Evolutionary conservation across 2,888 invertebrate genomes (phyloP), one percentile per base, ranked within the genome.

Genomic region (Aleiodes testaceus): DNA sequence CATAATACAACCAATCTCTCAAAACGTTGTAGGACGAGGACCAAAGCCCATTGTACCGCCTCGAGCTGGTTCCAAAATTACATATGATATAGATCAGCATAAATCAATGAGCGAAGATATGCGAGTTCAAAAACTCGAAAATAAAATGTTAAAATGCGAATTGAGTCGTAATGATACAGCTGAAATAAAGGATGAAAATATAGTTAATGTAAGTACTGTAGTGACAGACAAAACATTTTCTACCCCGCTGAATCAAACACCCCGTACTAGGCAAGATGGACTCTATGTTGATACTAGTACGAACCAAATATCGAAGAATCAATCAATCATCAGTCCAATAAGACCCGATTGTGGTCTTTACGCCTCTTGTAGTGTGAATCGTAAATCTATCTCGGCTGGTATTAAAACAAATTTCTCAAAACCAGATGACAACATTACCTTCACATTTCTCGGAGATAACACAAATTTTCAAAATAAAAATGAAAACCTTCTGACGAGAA

Each of bases 11-110:
- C 85, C 87, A 4, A 86, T 86, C 16, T 83, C 86, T 0, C 86
- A 86, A 71, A 87, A 84, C 65, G 82, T 86, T 1, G 77, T 83
- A n/a, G 70, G 79, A 4, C 80, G 85, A 11, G 87, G 87, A 16
- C 87, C 87, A 0, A 87, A 87, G 64, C 87, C 87, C 0, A 81
- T 85, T 83, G 87, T 87, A 2, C 87, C 87, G 0, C 87, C 87
- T 0, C 79, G 87, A 4, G 83, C 81, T 0, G 86, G 84, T 69
- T 87, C 87, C 3, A 87, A 86, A 72, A 87, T 87, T 20, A 87
- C 87, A 0, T 84, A 85, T 52, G 87, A 87, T 59, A 69, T 80
- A 0, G 82, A 79, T 0, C 83, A 84, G 66, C 77, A 84, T 30
- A 85, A 85, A 47, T 81, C 84, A 1, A 79, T 79, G 3, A 84